phyloP scores from a whole-genome alignment of 2,797 vertebrate genomes.

The Pogonophryne albipinna region DNA sequence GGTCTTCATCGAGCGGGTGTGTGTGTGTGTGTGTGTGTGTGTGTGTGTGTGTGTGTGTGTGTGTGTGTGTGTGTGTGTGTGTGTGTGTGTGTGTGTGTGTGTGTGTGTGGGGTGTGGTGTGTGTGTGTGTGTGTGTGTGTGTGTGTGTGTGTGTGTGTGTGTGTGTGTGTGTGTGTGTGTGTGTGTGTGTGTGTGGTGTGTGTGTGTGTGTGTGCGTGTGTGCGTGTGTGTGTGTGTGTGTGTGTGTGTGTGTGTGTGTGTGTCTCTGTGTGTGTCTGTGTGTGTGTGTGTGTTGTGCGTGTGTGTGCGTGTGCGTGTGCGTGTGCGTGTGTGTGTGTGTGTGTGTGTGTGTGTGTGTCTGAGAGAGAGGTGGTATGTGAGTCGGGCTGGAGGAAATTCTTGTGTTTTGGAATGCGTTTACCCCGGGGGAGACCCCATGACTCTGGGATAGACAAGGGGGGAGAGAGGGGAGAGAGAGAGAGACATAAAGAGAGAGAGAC shows the following conservation, averaged over 20 bases:
- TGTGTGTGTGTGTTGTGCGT: no score
- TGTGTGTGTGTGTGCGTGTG: background rate
- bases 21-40: background rate
- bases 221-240: background rate
- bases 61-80: background rate
- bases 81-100: no score
- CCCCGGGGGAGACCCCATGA: slow-evolving; percentile 87
- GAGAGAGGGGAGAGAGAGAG: slow-evolving; percentile 26
- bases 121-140: no score
- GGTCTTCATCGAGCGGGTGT: slow-evolving; percentile 75
- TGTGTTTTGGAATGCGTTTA: slow-evolving; percentile 88
- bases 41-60: background rate
- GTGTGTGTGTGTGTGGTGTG: no score
- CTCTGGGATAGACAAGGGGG: slow-evolving; percentile 82
- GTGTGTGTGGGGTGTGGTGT: no score
- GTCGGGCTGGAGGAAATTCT: slow-evolving; percentile 87
- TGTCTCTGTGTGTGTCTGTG: no score
- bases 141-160: no score
- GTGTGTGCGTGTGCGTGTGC: no score
- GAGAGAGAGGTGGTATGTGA: slow-evolving; percentile 72
- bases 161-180: no score
- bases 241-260: no score
- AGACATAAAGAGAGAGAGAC: background rate
- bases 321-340: background rate
- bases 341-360: background rate